Evolutionary conservation across 1,140 invertebrate genomes (phyloP), one percentile per base, ranked within the genome.

Genomic region (Ridgeia piscesae): DNA sequence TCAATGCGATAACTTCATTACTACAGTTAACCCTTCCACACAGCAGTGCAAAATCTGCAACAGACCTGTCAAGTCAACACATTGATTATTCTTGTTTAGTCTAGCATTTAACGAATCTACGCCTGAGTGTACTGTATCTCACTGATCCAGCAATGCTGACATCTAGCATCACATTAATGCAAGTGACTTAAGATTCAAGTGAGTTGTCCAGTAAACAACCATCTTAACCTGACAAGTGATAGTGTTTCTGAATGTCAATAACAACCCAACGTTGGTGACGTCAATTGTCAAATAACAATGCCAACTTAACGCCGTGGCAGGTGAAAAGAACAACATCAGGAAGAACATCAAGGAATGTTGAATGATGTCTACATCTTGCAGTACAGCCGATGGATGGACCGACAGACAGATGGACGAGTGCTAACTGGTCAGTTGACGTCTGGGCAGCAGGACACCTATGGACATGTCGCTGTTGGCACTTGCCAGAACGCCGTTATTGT

Each of bases 391-490:
- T 2, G 58, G 27, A 77, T 31, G 58, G 27, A 77, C 58, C 27
- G 58, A 77, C 58, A 27, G 58, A 77, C 2, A 21, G 58, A 77
- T 0, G 17, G 58, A 14, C 17, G 2, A 77, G 58, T 77, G 58
- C 58, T 77, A 77, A 31, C 58, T 77, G 58, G 58, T 77, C 17
- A 77, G 58, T 27, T 14, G 58, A 77, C 58, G 58, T 93, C 94
- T 94, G n/a, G 94, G 94, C 91, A 93, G 92, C 94, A 94, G 94
- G 21, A 95, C 93, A 11, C 94, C 94, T n/a, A 95, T 92, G 89
- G 91, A 94, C 17, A 93, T 92, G 92, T 94, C 94, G 93, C 94
- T 93, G 58, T 94, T 93, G 17, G 95, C 94, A 93, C 93, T 94
- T 21, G 94, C 95, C 88, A 95, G 92, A 27, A 95, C 93, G 89